Evolutionary conservation across 2,888 invertebrate species (phyloP).

Genomic region (Carterocephalus palaemon): DNA sequence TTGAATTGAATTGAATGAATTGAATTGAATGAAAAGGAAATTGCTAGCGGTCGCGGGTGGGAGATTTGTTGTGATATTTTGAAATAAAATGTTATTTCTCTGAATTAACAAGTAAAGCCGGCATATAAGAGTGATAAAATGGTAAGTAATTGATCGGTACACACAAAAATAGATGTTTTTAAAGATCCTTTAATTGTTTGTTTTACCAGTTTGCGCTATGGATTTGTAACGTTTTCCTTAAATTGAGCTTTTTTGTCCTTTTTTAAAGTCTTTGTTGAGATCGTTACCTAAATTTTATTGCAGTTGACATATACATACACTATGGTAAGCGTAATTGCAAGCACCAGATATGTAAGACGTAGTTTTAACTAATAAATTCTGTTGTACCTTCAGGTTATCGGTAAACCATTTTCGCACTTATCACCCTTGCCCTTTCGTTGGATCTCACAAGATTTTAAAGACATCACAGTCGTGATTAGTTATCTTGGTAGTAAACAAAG

Average conservation of each 20-base stretch:
- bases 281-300: no score
- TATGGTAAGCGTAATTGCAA: no score
- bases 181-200: neutral
- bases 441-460: neutral
- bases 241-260: neutral
- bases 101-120: slow-evolving; percentile 46
- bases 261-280: neutral
- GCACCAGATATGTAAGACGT: no score
- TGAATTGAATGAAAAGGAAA: no score
- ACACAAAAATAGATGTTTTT: neutral
- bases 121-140: slow-evolving; percentile 44
- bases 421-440: slow-evolving; percentile 10
- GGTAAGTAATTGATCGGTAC: slow-evolving; percentile 44
- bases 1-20: no score
- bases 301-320: no score
- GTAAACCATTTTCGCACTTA: slow-evolving; percentile 10
- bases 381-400: slow-evolving; percentile 11
- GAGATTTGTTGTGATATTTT: slow-evolving; percentile 67
- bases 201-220: neutral
- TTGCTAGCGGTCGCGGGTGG: slow-evolving; percentile 59
- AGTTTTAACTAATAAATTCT: no score
- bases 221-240: slow-evolving; percentile 27
- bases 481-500: no score
- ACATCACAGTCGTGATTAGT: no score
- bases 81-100: slow-evolving; percentile 42